phyloP scores from a whole-genome alignment of 2,888 invertebrate genomes.

The Diaperis boleti region DNA sequence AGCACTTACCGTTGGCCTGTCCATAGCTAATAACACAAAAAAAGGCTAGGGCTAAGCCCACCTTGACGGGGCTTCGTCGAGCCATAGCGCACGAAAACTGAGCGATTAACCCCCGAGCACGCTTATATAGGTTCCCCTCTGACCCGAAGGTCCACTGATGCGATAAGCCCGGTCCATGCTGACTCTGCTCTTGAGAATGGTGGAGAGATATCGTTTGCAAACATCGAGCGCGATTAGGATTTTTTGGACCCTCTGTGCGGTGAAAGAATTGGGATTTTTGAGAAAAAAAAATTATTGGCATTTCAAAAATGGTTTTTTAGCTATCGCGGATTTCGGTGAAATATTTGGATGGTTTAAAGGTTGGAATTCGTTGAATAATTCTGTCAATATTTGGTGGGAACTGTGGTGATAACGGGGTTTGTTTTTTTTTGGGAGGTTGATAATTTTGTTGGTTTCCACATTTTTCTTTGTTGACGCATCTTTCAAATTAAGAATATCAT shows the following conservation, averaged over 20 bases:
- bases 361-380: neutral
- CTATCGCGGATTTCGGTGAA: neutral
- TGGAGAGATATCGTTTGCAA: constrained; percentile 9
- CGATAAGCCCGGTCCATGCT: constrained; percentile 40
- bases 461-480: too few species aligned
- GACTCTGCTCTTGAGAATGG: constrained; percentile 30
- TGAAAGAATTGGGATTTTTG: neutral
- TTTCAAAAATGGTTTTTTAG: neutral
- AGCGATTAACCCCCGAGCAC: constrained; percentile 46
- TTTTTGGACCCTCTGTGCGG: neutral
- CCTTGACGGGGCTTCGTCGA: constrained; percentile 54
- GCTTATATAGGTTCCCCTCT: constrained; percentile 54
- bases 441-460: too few species aligned
- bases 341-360: neutral
- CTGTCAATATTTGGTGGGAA: neutral
- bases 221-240: neutral
- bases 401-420: neutral
- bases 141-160: constrained; percentile 44
- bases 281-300: neutral
- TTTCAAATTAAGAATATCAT: too few species aligned
- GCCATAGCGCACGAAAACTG: constrained; percentile 58
- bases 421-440: too few species aligned
- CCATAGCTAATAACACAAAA: constrained; percentile 55
- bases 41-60: constrained; percentile 59
- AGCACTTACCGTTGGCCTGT: constrained; percentile 56